These are phyloP conservation scores for Coendou prehensilis DNA, from an alignment of 2,797 vertebrate species.

Conservation along the genomic window DNA sequence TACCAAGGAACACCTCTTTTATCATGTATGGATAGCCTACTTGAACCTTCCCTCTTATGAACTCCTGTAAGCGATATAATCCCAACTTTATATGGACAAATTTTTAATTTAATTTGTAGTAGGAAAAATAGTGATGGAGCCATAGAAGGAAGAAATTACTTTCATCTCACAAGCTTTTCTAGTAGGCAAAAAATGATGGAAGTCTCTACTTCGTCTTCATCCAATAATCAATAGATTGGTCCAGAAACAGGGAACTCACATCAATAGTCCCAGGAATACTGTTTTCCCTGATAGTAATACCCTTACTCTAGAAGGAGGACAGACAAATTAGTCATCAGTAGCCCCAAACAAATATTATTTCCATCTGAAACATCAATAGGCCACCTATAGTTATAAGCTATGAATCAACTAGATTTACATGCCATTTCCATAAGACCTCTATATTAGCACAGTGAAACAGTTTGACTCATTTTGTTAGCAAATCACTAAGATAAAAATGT, in stretches of 20 bases:
- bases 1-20: not conserved
- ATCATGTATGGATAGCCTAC: not conserved
- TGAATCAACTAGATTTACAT: not conserved
- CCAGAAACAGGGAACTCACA: not conserved
- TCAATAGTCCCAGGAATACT: not conserved
- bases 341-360: conserved; percentile 4
- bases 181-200: not conserved
- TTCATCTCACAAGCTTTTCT: not conserved
- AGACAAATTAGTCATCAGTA: not conserved
- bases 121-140: not conserved
- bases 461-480: not conserved
- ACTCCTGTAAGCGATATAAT: not conserved
- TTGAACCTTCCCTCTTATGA: not conserved
- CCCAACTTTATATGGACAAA: not conserved
- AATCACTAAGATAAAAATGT: not conserved
- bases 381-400: not conserved
- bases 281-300: not conserved
- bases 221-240: not conserved
- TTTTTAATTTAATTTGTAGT: not conserved
- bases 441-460: not conserved
- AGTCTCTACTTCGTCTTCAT: not conserved
- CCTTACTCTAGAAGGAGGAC: not conserved
- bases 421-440: not conserved
- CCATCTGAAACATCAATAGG: not conserved
- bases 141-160: not conserved